Percentiles rank a stretch among this genome's conserved stretches.
Evolutionary conservation across 2,888 invertebrate genomes (phyloP).

Genomic region (Glyphotaelius pellucidus): DNA sequence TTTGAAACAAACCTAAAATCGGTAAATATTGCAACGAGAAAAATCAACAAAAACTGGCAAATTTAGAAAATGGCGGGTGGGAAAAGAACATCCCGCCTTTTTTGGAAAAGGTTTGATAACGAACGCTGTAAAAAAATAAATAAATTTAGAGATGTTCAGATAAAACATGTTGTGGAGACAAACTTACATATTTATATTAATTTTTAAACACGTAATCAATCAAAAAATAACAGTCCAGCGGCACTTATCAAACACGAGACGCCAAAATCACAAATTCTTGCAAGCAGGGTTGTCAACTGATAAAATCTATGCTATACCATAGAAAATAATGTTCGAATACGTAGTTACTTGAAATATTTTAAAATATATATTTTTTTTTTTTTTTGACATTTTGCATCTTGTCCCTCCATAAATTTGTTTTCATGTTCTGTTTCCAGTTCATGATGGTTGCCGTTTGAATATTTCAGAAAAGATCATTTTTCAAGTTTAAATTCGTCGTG

Average conservation of each 20-base stretch:
- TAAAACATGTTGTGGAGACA: neutral
- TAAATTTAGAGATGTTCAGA: neutral
- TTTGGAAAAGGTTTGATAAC: neutral
- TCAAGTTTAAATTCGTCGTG: too few relatives aligned
- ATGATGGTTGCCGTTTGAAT: too few relatives aligned
- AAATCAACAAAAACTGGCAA: constrained; percentile 24
- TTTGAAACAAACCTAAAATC: neutral
- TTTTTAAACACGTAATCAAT: neutral
- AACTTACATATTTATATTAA: constrained; percentile 16
- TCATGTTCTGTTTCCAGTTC: too few relatives aligned
- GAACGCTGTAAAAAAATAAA: neutral
- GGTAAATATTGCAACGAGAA: neutral
- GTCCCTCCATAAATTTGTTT: too few relatives aligned
- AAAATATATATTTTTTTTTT: neutral
- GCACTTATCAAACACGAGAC: constrained; percentile 15
- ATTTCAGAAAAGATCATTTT: too few relatives aligned
- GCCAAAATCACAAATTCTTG: constrained; percentile 20
- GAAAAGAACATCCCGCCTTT: constrained; percentile 35
- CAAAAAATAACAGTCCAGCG: neutral
- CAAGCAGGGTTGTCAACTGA: neutral
- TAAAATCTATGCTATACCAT: neutral
- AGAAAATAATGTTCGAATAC: neutral
- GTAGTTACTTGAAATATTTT: neutral
- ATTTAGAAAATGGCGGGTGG: constrained; percentile 29
- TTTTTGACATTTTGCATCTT: too few relatives aligned